Conservation (phyloP, 2,888 invertebrate genomes). For the Phasia obesa region DNA sequence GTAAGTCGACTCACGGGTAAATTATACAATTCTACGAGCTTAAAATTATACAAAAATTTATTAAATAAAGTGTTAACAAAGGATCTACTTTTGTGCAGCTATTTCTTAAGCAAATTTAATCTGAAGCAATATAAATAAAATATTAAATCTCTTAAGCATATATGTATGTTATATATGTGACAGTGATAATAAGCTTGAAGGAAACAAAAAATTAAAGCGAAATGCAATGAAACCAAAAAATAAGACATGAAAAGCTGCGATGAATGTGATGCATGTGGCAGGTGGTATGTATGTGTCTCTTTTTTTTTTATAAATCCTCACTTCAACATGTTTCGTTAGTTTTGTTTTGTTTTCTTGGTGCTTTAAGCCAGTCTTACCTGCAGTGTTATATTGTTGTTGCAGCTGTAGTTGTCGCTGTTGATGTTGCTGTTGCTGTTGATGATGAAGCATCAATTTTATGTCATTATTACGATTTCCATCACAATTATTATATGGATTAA, state of each 20-base stretch:
- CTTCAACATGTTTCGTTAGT: conserved; percentile 7
- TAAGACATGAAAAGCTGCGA: conserved; percentile 27
- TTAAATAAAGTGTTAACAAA: too few relatives aligned
- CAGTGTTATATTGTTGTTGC: conserved; percentile 13
- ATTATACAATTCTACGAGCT: too few relatives aligned
- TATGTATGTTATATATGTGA: background rate
- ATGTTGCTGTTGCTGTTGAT: conserved; percentile 69
- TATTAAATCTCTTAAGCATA: conserved; percentile 4
- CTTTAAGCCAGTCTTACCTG: conserved; percentile 57
- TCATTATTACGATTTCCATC: conserved; percentile 80
- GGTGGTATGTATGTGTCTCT: background rate
- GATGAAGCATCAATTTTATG: conserved; percentile 57
- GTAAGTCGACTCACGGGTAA: too few relatives aligned
- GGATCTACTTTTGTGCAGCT: conserved; percentile 3
- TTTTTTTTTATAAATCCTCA: conserved; percentile 3
- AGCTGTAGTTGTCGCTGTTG: conserved; percentile 62
- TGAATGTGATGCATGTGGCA: conserved; percentile 24
- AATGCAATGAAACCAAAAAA: background rate
- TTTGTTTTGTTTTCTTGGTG: conserved; percentile 3
- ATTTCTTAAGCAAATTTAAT: background rate
- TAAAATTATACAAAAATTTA: too few relatives aligned
- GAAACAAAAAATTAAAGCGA: background rate
- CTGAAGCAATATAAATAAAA: background rate
- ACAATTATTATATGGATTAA: conserved; percentile 74
- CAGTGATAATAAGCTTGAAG: conserved; percentile 32